Evolutionary conservation across 2,797 vertebrate species (phyloP).

Genomic region (Euphonia xanthogaster): DNA sequence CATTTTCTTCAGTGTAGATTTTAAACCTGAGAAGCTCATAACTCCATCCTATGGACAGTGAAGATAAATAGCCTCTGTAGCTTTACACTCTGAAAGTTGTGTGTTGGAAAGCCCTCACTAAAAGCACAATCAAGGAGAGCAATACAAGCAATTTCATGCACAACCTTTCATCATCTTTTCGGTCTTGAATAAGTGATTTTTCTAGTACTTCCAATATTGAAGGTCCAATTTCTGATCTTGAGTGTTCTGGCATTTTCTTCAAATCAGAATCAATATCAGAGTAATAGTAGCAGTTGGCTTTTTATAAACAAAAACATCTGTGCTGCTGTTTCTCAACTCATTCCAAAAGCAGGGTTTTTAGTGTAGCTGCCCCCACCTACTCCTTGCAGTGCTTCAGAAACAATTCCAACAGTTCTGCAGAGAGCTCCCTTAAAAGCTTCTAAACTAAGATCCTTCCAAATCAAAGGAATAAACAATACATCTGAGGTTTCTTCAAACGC

Average conservation of each 20-base stretch:
- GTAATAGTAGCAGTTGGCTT: background rate
- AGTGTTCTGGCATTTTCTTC: background rate
- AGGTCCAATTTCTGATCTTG: background rate
- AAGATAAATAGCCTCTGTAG: background rate
- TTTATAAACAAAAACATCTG: background rate
- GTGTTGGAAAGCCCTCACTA: background rate
- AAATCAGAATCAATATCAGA: conserved; percentile 2
- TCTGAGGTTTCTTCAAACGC: background rate
- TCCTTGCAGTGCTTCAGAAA: background rate
- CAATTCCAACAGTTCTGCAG: background rate
- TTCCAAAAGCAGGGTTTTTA: background rate
- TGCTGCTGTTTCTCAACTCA: background rate
- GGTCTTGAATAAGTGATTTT: background rate
- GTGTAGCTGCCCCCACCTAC: background rate
- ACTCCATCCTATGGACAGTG: background rate
- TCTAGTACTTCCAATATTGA: background rate
- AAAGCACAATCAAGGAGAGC: background rate
- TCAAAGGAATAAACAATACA: background rate
- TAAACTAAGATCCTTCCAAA: background rate
- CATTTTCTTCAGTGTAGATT: background rate
- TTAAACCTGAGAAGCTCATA: background rate
- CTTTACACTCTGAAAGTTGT: background rate
- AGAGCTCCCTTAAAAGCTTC: background rate
- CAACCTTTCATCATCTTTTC: background rate
- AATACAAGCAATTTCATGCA: background rate